Evolutionary conservation across 2,888 invertebrate species (phyloP).

Genomic region (Schizaphis graminum): DNA sequence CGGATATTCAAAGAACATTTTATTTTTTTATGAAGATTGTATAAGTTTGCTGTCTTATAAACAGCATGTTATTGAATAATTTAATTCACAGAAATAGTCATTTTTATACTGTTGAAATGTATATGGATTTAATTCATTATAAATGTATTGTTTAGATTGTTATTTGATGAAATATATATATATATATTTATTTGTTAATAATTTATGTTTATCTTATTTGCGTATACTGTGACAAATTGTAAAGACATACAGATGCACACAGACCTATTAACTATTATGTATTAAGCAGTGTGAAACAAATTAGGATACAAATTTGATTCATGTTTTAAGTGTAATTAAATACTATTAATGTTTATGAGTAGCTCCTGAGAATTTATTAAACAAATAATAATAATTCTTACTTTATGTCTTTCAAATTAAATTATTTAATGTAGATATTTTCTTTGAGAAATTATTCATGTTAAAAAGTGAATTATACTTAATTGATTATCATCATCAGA

Average conservation of each 20-base stretch:
- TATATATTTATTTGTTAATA: constrained; percentile 12
- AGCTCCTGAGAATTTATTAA: not conserved
- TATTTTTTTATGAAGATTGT: constrained; percentile 35
- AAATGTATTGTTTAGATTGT: constrained; percentile 1
- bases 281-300: not conserved
- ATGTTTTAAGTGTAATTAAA: not conserved
- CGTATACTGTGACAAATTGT: not conserved
- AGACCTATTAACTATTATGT: not conserved
- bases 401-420: not conserved
- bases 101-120: constrained; percentile 20
- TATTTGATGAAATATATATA: constrained; percentile 36
- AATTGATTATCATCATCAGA: not conserved
- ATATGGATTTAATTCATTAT: not conserved
- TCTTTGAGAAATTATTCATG: not conserved
- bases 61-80: not conserved
- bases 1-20: not conserved
- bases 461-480: not conserved
- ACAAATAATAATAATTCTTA: not conserved
- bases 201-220: not conserved
- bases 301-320: not conserved
- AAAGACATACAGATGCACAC: not conserved
- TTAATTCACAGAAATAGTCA: not conserved
- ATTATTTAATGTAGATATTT: not conserved
- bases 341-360: not conserved
- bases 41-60: not conserved